A percentile compares a stretch with the other conserved stretches of the same genome.
phyloP scores from a whole-genome alignment of 1,140 invertebrate genomes.

The Phocides pigmalion region DNA sequence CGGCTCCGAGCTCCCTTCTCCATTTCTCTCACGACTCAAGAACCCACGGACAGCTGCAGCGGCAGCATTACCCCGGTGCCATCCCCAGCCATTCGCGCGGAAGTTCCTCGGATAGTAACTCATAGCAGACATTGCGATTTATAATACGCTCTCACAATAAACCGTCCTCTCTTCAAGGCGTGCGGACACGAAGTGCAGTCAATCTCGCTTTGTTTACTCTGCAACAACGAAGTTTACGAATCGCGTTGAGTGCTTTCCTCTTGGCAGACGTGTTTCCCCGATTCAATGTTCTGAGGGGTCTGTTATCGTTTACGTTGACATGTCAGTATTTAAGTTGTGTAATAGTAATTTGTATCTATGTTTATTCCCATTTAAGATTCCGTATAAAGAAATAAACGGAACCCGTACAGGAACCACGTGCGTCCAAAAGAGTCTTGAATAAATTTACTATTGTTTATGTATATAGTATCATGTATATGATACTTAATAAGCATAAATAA shows the following conservation, averaged over 20 bases:
- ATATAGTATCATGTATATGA: too few relatives aligned
- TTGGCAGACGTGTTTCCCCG: too few relatives aligned
- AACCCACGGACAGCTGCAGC: conserved; percentile 64
- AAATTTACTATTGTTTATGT: too few relatives aligned
- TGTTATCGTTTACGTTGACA: background rate
- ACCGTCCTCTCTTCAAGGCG: conserved; percentile 31
- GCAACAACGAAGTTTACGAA: conserved; percentile 35
- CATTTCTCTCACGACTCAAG: conserved; percentile 58
- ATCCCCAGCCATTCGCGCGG: conserved; percentile 74
- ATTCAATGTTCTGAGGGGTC: background rate
- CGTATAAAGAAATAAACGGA: too few relatives aligned
- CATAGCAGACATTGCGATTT: conserved; percentile 46
- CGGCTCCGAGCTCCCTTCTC: conserved; percentile 46
- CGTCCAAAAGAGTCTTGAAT: too few relatives aligned
- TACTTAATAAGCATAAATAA: too few relatives aligned
- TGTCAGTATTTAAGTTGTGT: background rate
- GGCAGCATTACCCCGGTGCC: conserved; percentile 61
- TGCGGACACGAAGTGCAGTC: conserved; percentile 35
- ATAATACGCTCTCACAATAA: conserved; percentile 40
- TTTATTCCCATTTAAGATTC: too few relatives aligned
- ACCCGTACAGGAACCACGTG: too few relatives aligned
- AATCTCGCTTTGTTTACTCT: conserved; percentile 39
- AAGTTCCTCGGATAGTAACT: conserved; percentile 76
- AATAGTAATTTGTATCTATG: too few relatives aligned
- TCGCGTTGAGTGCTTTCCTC: conserved; percentile 19